These are phyloP conservation scores for Noturus placidus DNA, from an alignment of 2,113 vertebrate genomes.

Conservation along the genomic window DNA sequence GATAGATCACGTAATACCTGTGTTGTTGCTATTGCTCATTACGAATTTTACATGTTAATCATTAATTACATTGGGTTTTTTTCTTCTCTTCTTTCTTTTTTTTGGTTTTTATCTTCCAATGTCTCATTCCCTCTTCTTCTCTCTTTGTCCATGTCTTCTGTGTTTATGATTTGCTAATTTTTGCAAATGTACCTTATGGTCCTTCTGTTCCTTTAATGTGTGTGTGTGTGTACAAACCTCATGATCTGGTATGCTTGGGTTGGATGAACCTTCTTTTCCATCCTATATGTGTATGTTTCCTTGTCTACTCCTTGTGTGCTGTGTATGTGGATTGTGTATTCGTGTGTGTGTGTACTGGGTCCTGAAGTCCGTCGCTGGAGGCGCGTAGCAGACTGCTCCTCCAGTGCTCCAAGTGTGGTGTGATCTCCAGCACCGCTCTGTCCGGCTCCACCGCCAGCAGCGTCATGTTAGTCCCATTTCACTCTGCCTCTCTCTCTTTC, in stretches of 20 bases:
- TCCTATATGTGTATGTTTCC: background rate
- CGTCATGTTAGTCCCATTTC: conserved; percentile 89
- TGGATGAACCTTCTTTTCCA: conserved; percentile 14
- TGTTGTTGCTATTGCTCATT: conserved; percentile 50
- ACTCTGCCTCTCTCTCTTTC: conserved; percentile 55
- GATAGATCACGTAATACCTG: conserved; percentile 4
- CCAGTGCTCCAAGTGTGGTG: conserved; percentile 97
- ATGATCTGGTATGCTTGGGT: background rate
- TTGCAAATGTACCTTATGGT: background rate
- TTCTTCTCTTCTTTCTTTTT: conserved; percentile 50
- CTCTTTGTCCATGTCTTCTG: conserved; percentile 36
- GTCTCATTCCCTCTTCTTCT: conserved; percentile 38
- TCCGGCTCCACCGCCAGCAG: conserved; percentile 90
- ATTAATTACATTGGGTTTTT: conserved; percentile 52
- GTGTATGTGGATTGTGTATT: conserved; percentile 2
- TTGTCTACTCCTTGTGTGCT: conserved; percentile 8
- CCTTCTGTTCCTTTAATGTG: conserved; percentile 21
- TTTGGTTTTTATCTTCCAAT: conserved; percentile 28
- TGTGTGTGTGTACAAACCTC: conserved; percentile 1
- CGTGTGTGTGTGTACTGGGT: conserved; percentile 49
- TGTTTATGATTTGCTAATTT: conserved; percentile 32
- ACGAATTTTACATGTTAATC: conserved; percentile 30
- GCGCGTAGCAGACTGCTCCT: conserved; percentile 88
- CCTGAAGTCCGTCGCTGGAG: conserved; percentile 75
- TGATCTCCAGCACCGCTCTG: conserved; percentile 90